These are phyloP conservation scores for Crossaster papposus DNA, from an alignment of 53 echinoderm and acorn worm species.

Conservation along the genomic window DNA sequence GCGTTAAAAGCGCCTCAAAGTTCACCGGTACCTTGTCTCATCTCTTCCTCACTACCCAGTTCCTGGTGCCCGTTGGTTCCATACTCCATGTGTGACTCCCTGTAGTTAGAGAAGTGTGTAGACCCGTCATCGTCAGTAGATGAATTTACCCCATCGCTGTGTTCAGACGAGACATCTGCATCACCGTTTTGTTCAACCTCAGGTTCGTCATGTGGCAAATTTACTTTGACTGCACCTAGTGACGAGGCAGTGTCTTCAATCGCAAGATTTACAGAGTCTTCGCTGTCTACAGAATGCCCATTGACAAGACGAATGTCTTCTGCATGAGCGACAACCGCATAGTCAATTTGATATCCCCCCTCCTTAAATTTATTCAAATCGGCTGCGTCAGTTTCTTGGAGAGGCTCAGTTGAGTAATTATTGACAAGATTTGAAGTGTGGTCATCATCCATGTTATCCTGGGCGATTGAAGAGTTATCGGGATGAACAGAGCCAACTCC, in stretches of 20 bases:
- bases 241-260: not conserved
- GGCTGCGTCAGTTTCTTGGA: constrained; percentile 5
- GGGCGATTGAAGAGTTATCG: not conserved
- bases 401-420: not conserved
- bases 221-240: not conserved
- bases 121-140: not conserved
- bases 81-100: not conserved
- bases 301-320: constrained; percentile 2
- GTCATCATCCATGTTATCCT: not conserved
- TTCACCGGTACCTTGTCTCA: constrained; percentile 53
- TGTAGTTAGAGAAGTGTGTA: not conserved
- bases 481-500: not conserved
- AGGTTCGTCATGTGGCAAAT: not conserved
- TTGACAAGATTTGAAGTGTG: not conserved
- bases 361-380: not conserved
- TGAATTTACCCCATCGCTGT: not conserved
- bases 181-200: constrained; percentile 28
- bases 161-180: constrained; percentile 32
- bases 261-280: not conserved
- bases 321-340: not conserved
- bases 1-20: constrained; percentile 24
- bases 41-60: not conserved
- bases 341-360: not conserved
- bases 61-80: not conserved
- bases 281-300: not conserved